Evolutionary conservation across 92 coral and sea anemone species (phyloP).

Genomic region (Porites rus): DNA sequence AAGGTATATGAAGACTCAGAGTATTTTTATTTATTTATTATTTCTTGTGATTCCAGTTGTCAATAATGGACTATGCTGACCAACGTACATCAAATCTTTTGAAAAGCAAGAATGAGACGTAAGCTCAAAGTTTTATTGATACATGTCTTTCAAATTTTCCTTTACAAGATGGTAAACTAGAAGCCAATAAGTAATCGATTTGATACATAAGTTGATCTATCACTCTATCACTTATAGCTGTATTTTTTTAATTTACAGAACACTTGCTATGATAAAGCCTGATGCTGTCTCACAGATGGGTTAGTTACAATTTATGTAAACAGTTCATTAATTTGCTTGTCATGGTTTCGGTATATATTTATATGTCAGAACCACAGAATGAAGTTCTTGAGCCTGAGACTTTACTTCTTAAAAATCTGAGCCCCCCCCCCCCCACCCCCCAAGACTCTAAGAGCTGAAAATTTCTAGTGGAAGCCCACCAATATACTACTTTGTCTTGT

Average conservation of each 20-base stretch:
- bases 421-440: too few relatives aligned
- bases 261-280: slow-evolving; percentile 96
- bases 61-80: slow-evolving; percentile 94
- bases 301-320: slow-evolving; percentile 11
- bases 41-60: slow-evolving; percentile 58
- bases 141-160: not conserved
- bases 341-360: too few relatives aligned
- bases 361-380: too few relatives aligned
- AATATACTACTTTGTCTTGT: too few relatives aligned
- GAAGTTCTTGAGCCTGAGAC: too few relatives aligned
- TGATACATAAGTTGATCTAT: not conserved
- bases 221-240: not conserved
- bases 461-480: too few relatives aligned
- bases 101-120: slow-evolving; percentile 87
- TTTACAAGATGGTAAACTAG: too few relatives aligned
- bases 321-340: too few relatives aligned
- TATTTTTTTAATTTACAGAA: slow-evolving; percentile 47
- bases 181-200: too few relatives aligned
- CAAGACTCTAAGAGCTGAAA: too few relatives aligned
- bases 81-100: slow-evolving; percentile 77
- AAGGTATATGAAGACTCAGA: too few relatives aligned
- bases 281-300: slow-evolving; percentile 91
- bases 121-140: slow-evolving; percentile 13
- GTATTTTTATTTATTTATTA: not conserved
- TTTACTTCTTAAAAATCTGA: too few relatives aligned